Conservation (phyloP, 2,888 invertebrate species). For the Zele albiditarsus region DNA sequence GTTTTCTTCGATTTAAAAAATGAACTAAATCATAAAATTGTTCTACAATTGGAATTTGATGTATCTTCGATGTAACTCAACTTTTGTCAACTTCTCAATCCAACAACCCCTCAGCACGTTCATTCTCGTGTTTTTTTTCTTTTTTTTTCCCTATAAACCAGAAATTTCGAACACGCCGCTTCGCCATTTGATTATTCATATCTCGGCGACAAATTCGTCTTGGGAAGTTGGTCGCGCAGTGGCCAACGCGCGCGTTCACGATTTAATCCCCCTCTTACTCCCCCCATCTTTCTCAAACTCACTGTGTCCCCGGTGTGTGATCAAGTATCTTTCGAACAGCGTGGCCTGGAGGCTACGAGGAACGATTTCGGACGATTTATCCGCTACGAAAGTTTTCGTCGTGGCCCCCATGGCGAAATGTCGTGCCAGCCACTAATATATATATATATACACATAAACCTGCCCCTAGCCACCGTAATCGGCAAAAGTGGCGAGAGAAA, state of each 20-base stretch:
- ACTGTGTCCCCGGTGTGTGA: constrained; percentile 7
- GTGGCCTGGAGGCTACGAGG: constrained; percentile 12
- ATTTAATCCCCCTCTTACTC: neutral
- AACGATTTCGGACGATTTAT: constrained; percentile 19
- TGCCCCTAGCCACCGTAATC: neutral
- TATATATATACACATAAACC: neutral
- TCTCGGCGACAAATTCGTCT: constrained; percentile 7
- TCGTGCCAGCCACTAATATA: neutral
- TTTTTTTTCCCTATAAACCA: neutral
- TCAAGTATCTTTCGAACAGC: constrained; percentile 24
- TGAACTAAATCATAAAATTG: neutral
- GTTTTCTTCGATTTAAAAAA: neutral
- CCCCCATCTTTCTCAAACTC: neutral
- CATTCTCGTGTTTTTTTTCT: neutral
- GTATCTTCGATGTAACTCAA: neutral
- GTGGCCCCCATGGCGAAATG: constrained; percentile 13
- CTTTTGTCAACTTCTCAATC: neutral
- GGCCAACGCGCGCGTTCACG: neutral
- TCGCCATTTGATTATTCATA: neutral
- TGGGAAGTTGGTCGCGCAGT: neutral
- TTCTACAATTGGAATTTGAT: neutral
- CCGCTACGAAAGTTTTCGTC: constrained; percentile 7
- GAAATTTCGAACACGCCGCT: neutral
- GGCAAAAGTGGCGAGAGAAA: constrained; percentile 1
- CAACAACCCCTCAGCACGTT: neutral